phyloP scores from a whole-genome alignment of 2,888 invertebrate species.

The Zele albiditarsus region DNA sequence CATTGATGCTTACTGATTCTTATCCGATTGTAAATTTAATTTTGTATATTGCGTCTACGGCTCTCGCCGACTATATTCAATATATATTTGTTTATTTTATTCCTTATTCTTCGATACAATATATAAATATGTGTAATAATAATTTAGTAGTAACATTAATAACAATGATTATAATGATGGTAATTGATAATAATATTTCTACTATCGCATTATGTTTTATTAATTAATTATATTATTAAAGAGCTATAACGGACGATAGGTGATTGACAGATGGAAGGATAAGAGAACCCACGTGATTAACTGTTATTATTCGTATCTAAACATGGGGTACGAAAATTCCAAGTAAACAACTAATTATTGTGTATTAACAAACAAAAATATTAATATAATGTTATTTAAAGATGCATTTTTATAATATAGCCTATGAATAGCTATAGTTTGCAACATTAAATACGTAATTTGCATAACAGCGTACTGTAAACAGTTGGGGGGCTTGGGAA shows the following conservation, averaged over 20 bases:
- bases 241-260: not conserved
- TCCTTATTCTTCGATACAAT: not conserved
- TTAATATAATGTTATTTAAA: conserved; percentile 25
- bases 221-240: not conserved
- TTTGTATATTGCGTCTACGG: conserved; percentile 14
- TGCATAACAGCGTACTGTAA: conserved; percentile 12
- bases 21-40: conserved; percentile 10
- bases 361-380: conserved; percentile 1
- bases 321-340: not conserved
- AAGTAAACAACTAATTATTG: not conserved
- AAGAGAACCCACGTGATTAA: not conserved
- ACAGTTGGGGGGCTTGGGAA: not conserved
- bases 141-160: not conserved
- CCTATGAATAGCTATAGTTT: conserved; percentile 10
- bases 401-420: conserved; percentile 22
- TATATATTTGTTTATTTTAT: conserved; percentile 16
- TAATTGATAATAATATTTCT: not conserved
- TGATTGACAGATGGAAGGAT: not conserved
- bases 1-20: not conserved
- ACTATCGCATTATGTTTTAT: not conserved
- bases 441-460: conserved; percentile 8
- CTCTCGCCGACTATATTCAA: not conserved
- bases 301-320: not conserved
- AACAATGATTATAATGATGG: not conserved
- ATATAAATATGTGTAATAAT: conserved; percentile 8